phyloP scores from a whole-genome alignment of 92 coral and sea anemone species.

The Nematostella vectensis region DNA sequence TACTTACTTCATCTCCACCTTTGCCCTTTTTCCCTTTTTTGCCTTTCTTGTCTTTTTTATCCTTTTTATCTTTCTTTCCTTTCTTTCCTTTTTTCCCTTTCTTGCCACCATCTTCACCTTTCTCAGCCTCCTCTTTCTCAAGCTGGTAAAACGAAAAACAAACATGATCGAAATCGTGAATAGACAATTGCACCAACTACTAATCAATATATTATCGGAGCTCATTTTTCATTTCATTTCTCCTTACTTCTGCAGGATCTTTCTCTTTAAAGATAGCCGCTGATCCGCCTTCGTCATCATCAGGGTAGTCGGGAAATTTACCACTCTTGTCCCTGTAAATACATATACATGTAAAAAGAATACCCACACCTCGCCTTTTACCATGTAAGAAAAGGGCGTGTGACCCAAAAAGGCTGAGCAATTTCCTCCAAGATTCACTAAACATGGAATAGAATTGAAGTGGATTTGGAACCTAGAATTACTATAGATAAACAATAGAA shows the following conservation, averaged over 20 bases:
- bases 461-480: no score
- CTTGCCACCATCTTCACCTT: constrained; percentile 96
- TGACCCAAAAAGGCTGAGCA: no score
- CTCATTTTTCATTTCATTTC: no score
- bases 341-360: no score
- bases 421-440: no score
- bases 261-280: constrained; percentile 86
- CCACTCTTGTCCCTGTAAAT: constrained; percentile 82
- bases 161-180: no score
- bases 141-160: constrained; percentile 36
- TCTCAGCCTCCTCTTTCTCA: constrained; percentile 76
- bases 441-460: no score
- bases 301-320: constrained; percentile 94
- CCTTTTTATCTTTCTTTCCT: constrained; percentile 83
- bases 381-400: no score
- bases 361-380: no score
- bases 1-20: constrained; percentile 60
- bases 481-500: no score
- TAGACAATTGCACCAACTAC: no score
- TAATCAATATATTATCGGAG: no score
- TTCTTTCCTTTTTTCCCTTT: constrained; percentile 29
- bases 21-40: constrained; percentile 72
- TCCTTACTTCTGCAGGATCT: constrained; percentile 85
- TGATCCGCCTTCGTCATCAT: constrained; percentile 94
- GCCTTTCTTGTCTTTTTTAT: constrained; percentile 71